Evolutionary conservation across 1,140 invertebrate genomes (phyloP), one percentile per base, ranked within the genome.

Genomic region (Papilio polyxenes): DNA sequence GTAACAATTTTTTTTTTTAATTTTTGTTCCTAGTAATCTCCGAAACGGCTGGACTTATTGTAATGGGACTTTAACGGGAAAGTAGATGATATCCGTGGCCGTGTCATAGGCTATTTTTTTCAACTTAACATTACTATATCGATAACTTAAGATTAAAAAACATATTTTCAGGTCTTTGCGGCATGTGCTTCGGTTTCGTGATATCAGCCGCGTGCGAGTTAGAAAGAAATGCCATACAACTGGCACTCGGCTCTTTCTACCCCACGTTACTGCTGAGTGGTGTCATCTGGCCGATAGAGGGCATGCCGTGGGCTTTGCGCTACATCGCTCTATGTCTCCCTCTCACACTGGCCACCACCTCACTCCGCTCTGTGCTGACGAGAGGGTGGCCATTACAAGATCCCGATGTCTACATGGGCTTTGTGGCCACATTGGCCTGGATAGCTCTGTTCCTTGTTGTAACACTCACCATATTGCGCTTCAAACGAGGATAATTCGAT

Each of bases 141-240:
- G n/a, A n/a, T n/a, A n/a, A 31, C 23, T 31, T 31, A 31, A 31
- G 23, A 31, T 31, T 31, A 31, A 31, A 31, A 31, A 31, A 31
- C 23, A 31, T 31, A 31, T 31, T 83, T 85, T 0, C 85, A 95
- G 94, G 94, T 81, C 95, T 98, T 11, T 98, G 98, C 91, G 98
- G 98, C 86, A 99, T 99, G 98, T 97, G 97, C 89, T 98, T 98
- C 91, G 97, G 97, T 76, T 97, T 99, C 92, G 97, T 99, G n/a
- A 98, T 99, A 86, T 99, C 98, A 8, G 97, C 98, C 11, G 96
- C 98, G 48, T 98, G 98, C 93, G 97, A 98, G 88, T 96, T 98
- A 83, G 98, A 99, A 95, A 96, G 98, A 82, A 98, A 98, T 91
- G 98, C 98, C 17, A 99, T 99, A 86, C 98, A 99, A 93, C 92